Conservation (phyloP, 2,797 vertebrate species). For the Micropoecilia bifurca region DNA sequence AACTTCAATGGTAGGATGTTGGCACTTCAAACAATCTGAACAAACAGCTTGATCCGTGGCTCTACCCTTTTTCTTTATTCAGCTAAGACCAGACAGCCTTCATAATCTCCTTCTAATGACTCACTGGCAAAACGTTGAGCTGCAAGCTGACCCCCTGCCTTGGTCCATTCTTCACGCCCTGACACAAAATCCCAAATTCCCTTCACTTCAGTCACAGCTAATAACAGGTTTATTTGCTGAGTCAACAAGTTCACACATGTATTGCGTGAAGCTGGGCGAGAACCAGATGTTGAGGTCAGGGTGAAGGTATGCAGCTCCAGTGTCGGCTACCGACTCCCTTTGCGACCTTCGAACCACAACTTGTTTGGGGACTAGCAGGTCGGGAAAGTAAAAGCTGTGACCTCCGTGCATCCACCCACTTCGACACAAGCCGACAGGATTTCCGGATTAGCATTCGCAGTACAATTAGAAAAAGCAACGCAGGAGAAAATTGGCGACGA, state of each 20-base stretch:
- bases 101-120: background rate
- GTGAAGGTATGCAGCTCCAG: conserved; percentile 29
- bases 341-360: conserved; percentile 44
- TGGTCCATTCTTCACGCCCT: background rate
- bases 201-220: conserved; percentile 11
- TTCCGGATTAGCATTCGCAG: background rate
- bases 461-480: background rate
- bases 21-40: background rate
- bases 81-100: background rate
- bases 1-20: background rate
- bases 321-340: conserved; percentile 12
- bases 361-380: conserved; percentile 13
- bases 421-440: background rate
- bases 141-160: conserved; percentile 31
- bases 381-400: background rate
- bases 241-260: conserved; percentile 24
- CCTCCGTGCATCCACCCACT: background rate
- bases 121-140: conserved; percentile 13
- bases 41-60: background rate
- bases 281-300: conserved; percentile 25
- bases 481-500: background rate
- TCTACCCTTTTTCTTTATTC: background rate
- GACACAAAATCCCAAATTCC: conserved; percentile 24
- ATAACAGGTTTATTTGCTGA: background rate
- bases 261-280: background rate